Evolutionary conservation across 2,888 invertebrate genomes (phyloP).

Genomic region (Cataglyphis livida): DNA sequence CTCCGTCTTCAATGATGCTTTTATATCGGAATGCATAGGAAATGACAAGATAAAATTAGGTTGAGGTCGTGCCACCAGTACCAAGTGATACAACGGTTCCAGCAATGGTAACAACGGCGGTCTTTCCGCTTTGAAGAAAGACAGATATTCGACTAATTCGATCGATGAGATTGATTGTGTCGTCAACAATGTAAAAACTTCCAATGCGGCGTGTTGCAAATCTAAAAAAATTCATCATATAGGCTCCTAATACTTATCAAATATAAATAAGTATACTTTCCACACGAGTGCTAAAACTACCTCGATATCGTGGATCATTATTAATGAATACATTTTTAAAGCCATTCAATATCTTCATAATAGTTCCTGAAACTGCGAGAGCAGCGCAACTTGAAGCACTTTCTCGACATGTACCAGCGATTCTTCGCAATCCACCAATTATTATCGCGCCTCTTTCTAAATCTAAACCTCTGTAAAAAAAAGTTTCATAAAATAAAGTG

Average conservation of each 20-base stretch:
- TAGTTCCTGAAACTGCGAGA: constrained; percentile 84
- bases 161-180: constrained; percentile 86
- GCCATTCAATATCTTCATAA: constrained; percentile 84
- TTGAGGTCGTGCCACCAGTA: constrained; percentile 86
- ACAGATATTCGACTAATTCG: constrained; percentile 88
- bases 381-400: constrained; percentile 84
- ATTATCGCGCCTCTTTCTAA: constrained; percentile 78
- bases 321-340: constrained; percentile 81
- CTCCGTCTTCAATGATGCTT: constrained; percentile 65
- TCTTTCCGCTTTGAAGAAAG: constrained; percentile 87
- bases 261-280: background rate
- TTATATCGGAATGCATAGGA: constrained; percentile 81
- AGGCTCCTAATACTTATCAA: background rate
- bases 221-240: constrained; percentile 85
- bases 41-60: constrained; percentile 88
- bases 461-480: constrained; percentile 77
- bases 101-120: constrained; percentile 88
- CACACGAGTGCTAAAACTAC: constrained; percentile 65
- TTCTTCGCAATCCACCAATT: constrained; percentile 82
- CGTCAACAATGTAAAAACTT: constrained; percentile 88
- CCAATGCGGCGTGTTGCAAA: constrained; percentile 89
- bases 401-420: constrained; percentile 84
- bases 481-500: constrained; percentile 14
- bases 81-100: constrained; percentile 85
- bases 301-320: constrained; percentile 79